Conservation (phyloP, 2,113 vertebrate species). For the mouse (Mus musculus) region DNA sequence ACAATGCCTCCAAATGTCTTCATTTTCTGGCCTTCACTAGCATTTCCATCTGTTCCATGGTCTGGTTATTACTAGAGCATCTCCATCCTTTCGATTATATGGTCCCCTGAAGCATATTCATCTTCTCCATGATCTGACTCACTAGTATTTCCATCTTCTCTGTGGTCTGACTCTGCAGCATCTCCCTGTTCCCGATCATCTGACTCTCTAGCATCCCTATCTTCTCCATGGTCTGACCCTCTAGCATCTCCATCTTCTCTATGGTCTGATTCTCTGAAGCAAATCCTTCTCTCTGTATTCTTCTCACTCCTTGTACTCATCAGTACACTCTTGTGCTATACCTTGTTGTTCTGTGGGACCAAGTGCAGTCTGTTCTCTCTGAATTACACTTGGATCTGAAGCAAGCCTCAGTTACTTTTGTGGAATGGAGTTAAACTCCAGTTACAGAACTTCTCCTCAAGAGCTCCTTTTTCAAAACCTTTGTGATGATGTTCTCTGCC, state of each 20-base stretch:
- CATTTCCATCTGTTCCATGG: neutral
- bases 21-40: accelerated
- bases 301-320: too few species aligned
- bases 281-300: neutral
- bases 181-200: accelerated
- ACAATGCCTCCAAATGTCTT: neutral
- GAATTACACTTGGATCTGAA: neutral
- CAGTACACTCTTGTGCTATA: neutral
- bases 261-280: neutral
- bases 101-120: too few species aligned
- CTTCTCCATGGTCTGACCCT: neutral
- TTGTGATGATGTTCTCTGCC: neutral
- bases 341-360: neutral
- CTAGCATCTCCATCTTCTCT: neutral
- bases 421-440: too few species aligned
- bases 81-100: accelerated
- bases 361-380: accelerated
- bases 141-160: neutral
- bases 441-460: accelerated
- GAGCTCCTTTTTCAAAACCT: neutral
- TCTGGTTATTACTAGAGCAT: neutral
- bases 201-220: neutral
- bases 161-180: neutral
- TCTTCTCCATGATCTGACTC: neutral
- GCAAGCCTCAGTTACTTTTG: accelerated